Evolutionary conservation across 2,113 vertebrate species (phyloP).

Genomic region (Erinaceus europaeus): DNA sequence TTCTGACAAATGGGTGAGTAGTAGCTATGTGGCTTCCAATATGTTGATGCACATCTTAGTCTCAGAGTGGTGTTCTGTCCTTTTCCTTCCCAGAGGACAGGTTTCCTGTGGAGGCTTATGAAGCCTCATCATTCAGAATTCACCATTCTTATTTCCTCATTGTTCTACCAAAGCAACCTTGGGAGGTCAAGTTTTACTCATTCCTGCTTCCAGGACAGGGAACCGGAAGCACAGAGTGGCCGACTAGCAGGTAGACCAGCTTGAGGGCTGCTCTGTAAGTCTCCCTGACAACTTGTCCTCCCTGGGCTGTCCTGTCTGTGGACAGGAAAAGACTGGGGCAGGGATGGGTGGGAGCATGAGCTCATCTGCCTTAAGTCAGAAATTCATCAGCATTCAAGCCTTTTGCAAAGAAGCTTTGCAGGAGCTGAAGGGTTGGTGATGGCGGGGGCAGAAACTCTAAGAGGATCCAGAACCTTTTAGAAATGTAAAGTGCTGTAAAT

Average conservation of each 20-base stretch:
- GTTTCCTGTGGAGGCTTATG: too few species aligned
- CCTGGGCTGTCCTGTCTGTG: rapidly evolving
- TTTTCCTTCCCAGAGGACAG: too few species aligned
- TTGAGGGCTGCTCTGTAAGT: background rate
- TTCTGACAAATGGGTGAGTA: too few species aligned
- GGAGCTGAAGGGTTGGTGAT: background rate
- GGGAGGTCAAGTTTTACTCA: too few species aligned
- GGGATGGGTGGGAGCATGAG: rapidly evolving
- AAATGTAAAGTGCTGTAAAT: background rate
- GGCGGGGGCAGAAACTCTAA: background rate
- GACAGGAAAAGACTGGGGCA: rapidly evolving
- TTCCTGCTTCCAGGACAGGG: background rate
- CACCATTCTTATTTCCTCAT: rapidly evolving
- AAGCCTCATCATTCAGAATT: rapidly evolving
- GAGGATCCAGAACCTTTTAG: background rate
- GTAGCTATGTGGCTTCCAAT: too few species aligned
- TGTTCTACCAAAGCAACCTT: background rate
- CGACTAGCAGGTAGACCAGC: rapidly evolving
- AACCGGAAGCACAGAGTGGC: background rate
- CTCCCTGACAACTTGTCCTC: too few species aligned
- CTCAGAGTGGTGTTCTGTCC: too few species aligned
- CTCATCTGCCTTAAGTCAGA: too few species aligned
- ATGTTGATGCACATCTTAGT: too few species aligned
- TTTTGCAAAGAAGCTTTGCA: background rate
- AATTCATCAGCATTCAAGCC: too few species aligned